Base-by-base conservation (phyloP, 2,113 vertebrate genomes). In the Chionodraco myersi region DNA sequence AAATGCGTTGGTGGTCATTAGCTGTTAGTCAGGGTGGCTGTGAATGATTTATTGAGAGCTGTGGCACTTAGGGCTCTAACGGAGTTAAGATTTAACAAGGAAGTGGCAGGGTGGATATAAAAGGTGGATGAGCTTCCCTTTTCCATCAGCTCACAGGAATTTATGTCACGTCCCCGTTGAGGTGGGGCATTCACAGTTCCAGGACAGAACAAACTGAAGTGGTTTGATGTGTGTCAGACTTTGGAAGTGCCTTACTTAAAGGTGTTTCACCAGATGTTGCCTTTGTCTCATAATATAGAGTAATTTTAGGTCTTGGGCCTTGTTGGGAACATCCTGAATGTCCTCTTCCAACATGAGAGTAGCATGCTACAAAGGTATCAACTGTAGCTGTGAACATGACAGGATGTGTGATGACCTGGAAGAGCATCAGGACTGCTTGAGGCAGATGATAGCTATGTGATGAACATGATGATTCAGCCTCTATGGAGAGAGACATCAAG, bases 21-120 rank as follows among this genome's bases (percentile, higher is more conserved):
- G 30, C 47, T 57, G 13, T 58, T 57, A 10, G 48, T 61, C 15
- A 3, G 10, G 53, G 69, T 49, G 34, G 51, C 67, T 63, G 47
- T 56, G 52, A 79, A 82, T 60, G 52, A 82, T 80, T 82, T 49
- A 79, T 73, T 56, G 34, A 23, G 56, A 77, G 73, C 59, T 52
- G 67, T 14, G 61, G 26, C 62, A 58, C 53, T 67, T 47, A 6
- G 10, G 26, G 52, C 73, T 68, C 53, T 34, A 34, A 56, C 36
- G 48, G 52, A 51, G 72, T 74, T 69, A 74, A 21, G 70, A 75
- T 58, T 80, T 44, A 65, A 66, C 44, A 61, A 21, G 70, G 11
- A 61, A 15, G 59, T 62, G 54, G 5, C 56, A 59, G 53, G 64
- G 30, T 41, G 18, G n/a, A 47, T 48, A 21, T 18, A 0, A 78